phyloP scores from a whole-genome alignment of 2,888 invertebrate species.

The Lasioglossum figueresi region DNA sequence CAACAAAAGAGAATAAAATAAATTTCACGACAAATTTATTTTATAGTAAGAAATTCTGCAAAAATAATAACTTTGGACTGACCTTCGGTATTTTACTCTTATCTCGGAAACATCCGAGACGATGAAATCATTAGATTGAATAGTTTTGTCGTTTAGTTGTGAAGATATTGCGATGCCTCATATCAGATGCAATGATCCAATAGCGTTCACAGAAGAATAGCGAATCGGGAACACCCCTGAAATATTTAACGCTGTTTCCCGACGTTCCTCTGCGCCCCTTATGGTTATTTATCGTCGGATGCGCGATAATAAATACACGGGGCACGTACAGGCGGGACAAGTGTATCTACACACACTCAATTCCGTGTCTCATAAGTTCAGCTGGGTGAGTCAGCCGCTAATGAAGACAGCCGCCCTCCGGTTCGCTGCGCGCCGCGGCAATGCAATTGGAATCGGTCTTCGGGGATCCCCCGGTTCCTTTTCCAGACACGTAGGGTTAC shows the following conservation, averaged over 20 bases:
- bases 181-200: neutral
- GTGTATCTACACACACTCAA: slow-evolving; percentile 26
- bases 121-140: neutral
- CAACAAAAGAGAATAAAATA: too few relatives aligned
- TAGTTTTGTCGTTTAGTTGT: neutral
- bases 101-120: too few relatives aligned
- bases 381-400: slow-evolving; percentile 53
- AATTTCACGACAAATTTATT: too few relatives aligned
- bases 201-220: neutral
- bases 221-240: neutral
- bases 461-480: slow-evolving; percentile 38
- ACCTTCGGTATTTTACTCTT: too few relatives aligned
- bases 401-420: slow-evolving; percentile 56
- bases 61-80: too few relatives aligned
- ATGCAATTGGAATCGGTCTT: slow-evolving; percentile 64
- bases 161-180: neutral
- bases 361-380: slow-evolving; percentile 28
- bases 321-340: slow-evolving; percentile 1
- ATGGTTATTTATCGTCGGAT: slow-evolving; percentile 29
- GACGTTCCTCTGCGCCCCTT: neutral
- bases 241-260: slow-evolving; percentile 1
- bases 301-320: slow-evolving; percentile 22
- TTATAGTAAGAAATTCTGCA: too few relatives aligned
- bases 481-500: slow-evolving; percentile 44
- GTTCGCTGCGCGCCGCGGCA: slow-evolving; percentile 50